These are phyloP conservation scores for Aphelinus certus DNA, from an alignment of 1,140 invertebrate species.

Conservation along the genomic window DNA sequence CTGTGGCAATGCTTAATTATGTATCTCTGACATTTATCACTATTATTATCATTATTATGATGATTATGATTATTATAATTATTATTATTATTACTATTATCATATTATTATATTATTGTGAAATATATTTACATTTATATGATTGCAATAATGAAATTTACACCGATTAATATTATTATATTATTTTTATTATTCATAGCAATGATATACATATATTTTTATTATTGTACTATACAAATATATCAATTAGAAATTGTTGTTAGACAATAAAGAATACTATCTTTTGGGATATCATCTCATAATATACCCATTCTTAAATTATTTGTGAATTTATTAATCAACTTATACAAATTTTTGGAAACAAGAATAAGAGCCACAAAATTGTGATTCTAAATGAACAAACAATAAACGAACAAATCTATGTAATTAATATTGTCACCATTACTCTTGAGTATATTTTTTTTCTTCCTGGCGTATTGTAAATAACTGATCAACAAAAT, in stretches of 20 bases:
- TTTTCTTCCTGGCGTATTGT: no score
- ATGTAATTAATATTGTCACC: no score
- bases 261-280: slow-evolving; percentile 12
- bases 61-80: no score
- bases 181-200: slow-evolving; percentile 14
- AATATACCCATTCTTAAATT: neutral
- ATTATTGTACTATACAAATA: slow-evolving; percentile 16
- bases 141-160: slow-evolving; percentile 15
- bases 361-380: no score
- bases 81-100: no score
- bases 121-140: slow-evolving; percentile 14
- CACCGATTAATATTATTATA: slow-evolving; percentile 9
- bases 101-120: neutral
- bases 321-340: neutral
- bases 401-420: no score
- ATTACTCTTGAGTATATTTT: no score
- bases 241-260: slow-evolving; percentile 11
- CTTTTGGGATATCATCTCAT: neutral
- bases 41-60: no score
- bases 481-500: no score
- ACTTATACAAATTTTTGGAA: no score
- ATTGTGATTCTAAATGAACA: no score
- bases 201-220: slow-evolving; percentile 26
- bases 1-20: no score
- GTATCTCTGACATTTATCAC: neutral